These are phyloP conservation scores for Tor tambroides DNA, from an alignment of 2,113 vertebrate species.

Conservation along the genomic window DNA sequence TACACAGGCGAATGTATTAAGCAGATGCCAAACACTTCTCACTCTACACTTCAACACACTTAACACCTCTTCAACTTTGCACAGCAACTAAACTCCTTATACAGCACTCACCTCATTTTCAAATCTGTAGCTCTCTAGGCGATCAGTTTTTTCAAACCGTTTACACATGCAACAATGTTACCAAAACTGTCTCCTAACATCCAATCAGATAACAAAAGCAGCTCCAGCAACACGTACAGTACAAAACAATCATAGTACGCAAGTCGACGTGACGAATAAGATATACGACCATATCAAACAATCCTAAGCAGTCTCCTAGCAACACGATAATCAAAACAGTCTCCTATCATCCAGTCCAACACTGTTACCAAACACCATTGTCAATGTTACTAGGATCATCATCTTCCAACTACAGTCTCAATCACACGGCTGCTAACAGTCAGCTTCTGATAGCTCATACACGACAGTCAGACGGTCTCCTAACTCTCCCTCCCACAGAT, in stretches of 20 bases:
- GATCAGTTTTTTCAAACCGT: neutral
- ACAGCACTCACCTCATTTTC: constrained; percentile 35
- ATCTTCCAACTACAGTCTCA: neutral
- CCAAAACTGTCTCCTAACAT: neutral
- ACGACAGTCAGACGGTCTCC: constrained; percentile 7
- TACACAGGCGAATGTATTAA: neutral
- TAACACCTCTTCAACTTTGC: constrained; percentile 31
- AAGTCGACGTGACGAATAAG: too few relatives aligned
- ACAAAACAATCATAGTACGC: neutral
- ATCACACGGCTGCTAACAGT: neutral
- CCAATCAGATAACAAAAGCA: neutral
- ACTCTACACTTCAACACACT: constrained; percentile 27
- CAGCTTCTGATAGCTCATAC: neutral
- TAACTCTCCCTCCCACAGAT: constrained; percentile 66
- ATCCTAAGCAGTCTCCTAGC: constrained; percentile 36
- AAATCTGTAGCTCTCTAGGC: neutral
- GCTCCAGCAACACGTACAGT: neutral
- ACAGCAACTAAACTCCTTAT: constrained; percentile 27
- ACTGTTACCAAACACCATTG: neutral
- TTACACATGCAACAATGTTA: constrained; percentile 4
- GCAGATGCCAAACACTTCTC: constrained; percentile 14
- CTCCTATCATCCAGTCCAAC: constrained; percentile 25
- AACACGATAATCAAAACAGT: constrained; percentile 12
- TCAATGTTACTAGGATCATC: neutral
- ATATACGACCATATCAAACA: constrained; percentile 35